These are phyloP conservation scores for Panthera uncia DNA, from an alignment of 2,113 vertebrate genomes.

Conservation along the genomic window DNA sequence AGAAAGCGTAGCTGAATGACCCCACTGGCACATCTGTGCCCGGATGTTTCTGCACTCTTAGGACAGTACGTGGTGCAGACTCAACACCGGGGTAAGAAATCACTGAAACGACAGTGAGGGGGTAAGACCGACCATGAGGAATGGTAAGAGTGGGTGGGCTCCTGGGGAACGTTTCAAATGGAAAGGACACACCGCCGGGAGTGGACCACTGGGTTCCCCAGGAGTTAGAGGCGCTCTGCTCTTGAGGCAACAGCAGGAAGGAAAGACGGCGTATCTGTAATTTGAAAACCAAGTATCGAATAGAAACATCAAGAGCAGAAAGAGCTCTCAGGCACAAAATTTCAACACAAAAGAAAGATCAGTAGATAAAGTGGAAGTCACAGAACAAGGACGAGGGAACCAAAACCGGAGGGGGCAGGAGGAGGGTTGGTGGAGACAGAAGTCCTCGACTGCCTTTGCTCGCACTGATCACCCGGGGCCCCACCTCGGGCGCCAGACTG, in stretches of 20 bases:
- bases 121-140: no score
- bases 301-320: neutral
- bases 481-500: neutral
- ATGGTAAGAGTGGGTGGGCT: neutral
- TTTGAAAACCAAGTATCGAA: fast-evolving
- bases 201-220: fast-evolving
- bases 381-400: neutral
- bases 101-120: neutral
- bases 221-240: no score
- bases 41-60: fast-evolving
- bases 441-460: neutral
- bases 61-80: neutral
- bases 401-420: fast-evolving
- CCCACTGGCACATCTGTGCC: neutral
- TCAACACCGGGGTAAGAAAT: neutral
- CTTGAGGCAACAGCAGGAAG: no score
- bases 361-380: no score
- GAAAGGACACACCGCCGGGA: neutral
- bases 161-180: neutral
- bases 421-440: neutral
- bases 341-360: neutral
- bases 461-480: neutral
- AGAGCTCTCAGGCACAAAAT: neutral
- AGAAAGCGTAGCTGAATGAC: fast-evolving
- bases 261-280: fast-evolving